Base-by-base conservation (phyloP, 1,140 invertebrate genomes). In the Euura lappo region DNA sequence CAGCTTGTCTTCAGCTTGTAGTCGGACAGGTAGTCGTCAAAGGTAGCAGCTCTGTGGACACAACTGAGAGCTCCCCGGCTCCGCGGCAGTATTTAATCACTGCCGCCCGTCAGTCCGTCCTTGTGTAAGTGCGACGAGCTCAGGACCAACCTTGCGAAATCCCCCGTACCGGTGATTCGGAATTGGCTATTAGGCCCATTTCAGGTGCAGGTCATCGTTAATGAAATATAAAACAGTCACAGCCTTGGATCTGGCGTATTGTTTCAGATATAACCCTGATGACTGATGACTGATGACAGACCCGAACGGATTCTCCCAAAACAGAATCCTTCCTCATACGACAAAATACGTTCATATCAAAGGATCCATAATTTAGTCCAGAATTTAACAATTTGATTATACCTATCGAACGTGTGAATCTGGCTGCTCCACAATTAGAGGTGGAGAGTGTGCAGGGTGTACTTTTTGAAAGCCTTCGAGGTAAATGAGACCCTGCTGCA, bases 151-250 rank as follows among this genome's bases (percentile, higher is more conserved):
- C 51, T 60, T 60, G 51, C 51, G 8, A n/a, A 5, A 60, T 60
- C 3, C 51, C 51, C 51, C 13, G 13, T 60, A 2, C 3, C 51
- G 8, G 51, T 6, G 51, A 60, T 11, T 60, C 51, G 51, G 51
- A 60, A n/a, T 60, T 6, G 8, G 51, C 8, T 60, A 8, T 60
- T 28, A 28, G 28, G 28, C 28, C 28, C 28, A 6, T 60, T 60
- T 60, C 6, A n/a, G 51, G 8, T 60, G 28, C 28, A 28, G 5
- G 3, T 60, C 51, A n/a, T 6, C 51, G 51, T 60, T 60, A 60
- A 60, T 60, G 51, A 60, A 60, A 60, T 60, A 60, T 60, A 60
- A 60, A 60, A 60, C 51, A n/a, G 13, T 11, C 51, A n/a, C 51
- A 60, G 51, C 51, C 51, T 60, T 60, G 51, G 51, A 60, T 60